A percentile compares a stretch with the other conserved stretches of the same genome.
phyloP scores from a whole-genome alignment of 2,888 invertebrate genomes.

The Holacanthella duospinosa region DNA sequence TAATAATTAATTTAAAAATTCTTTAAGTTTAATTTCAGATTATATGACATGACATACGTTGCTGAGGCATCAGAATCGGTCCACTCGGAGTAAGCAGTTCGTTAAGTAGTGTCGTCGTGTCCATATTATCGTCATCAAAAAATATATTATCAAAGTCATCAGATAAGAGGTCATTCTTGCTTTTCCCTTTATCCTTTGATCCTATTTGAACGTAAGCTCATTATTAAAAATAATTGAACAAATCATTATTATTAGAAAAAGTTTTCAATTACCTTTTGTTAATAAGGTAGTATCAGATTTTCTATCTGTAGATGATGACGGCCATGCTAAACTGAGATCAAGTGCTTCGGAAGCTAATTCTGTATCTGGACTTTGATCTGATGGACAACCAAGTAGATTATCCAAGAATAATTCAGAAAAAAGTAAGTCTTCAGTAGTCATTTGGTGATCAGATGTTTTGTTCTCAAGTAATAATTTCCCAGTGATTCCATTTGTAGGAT shows the following conservation, averaged over 20 bases:
- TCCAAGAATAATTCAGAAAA: conserved; percentile 30
- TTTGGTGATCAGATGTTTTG: not conserved
- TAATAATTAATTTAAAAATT: not conserved
- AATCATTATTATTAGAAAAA: too few relatives aligned
- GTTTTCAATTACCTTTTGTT: not conserved
- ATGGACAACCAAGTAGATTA: conserved; percentile 28
- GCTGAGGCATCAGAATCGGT: conserved; percentile 12
- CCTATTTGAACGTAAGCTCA: not conserved
- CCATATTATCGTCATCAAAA: conserved; percentile 26
- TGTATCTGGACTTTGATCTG: conserved; percentile 33
- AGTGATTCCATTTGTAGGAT: not conserved
- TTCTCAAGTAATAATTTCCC: not conserved
- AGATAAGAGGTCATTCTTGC: conserved; percentile 30
- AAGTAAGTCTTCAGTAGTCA: conserved; percentile 10
- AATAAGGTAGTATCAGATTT: not conserved
- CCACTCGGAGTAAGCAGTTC: conserved; percentile 27
- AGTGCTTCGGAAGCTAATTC: conserved; percentile 33
- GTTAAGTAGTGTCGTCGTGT: conserved; percentile 33
- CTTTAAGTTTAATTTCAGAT: not conserved
- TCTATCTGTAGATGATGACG: not conserved
- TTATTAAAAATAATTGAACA: too few relatives aligned
- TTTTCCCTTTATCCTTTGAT: conserved; percentile 22
- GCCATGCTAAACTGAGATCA: conserved; percentile 26
- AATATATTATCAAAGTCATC: conserved; percentile 31
- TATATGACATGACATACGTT: conserved; percentile 18